phyloP scores from a whole-genome alignment of 2,113 vertebrate genomes.

The Diadophis punctatus region DNA sequence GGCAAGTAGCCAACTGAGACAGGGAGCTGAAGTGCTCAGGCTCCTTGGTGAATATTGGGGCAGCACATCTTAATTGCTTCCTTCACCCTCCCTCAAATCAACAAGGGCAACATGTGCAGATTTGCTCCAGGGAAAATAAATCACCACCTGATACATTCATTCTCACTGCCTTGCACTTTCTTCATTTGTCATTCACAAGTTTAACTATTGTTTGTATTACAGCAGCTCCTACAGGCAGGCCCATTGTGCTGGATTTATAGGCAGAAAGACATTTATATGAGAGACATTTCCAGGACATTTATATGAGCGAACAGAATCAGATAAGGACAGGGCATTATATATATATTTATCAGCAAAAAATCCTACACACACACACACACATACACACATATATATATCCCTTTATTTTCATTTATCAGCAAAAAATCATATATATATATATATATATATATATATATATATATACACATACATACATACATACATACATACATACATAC shows the following conservation, averaged over 20 bases:
- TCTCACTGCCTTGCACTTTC: background rate
- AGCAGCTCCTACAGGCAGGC: slow-evolving; percentile 15
- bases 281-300: background rate
- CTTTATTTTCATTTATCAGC: too few relatives aligned
- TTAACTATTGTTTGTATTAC: slow-evolving; percentile 9
- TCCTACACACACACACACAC: too few relatives aligned
- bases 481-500: too few relatives aligned
- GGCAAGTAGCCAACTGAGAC: slow-evolving; percentile 39
- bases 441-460: too few relatives aligned
- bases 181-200: slow-evolving; percentile 1
- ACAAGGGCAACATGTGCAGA: background rate
- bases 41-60: slow-evolving; percentile 9
- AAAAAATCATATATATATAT: too few relatives aligned
- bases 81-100: background rate
- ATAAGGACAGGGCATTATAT: background rate
- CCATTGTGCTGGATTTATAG: background rate
- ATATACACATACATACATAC: too few relatives aligned
- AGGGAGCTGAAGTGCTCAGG: slow-evolving; percentile 35
- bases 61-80: slow-evolving; percentile 24
- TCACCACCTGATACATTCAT: background rate
- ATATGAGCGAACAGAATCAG: background rate
- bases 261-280: background rate
- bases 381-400: too few relatives aligned
- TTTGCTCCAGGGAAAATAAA: background rate
- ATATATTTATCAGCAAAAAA: too few relatives aligned